Evolutionary conservation across 2,888 invertebrate genomes (phyloP), one percentile per base, ranked within the genome.

Genomic region (Cephus runcator): DNA sequence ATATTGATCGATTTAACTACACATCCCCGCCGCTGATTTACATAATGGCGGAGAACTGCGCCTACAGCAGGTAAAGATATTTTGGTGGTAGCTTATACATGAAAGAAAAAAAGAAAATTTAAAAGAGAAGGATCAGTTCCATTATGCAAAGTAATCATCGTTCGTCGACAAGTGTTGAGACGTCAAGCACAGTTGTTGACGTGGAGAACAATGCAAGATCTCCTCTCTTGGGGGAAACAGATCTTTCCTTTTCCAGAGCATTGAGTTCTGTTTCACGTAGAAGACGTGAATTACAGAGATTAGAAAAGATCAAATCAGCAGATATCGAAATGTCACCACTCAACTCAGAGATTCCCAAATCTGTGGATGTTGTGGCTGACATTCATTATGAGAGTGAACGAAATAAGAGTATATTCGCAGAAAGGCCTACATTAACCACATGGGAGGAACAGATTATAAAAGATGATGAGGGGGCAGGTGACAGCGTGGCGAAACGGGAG

Each of bases 281-380:
- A 56, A 78, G 30, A 76, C 15, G 11, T 3, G 11, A 30, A 30
- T 30, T 3, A 23, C 35, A 73, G 34, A 31, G 36, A 34, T 73
- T 4, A 15, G 34, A 12, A 79, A 82, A n/a, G 68, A 69, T 73
- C 4, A 69, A n/a, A 4, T 79, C 80, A 76, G 30, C 78, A 0
- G 80, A 82, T 3, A 75, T 81, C 0, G 83, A 83, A 35, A 68
- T 69, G 69, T 40, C 40, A 15, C 69, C 69, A 33, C 4, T 31
- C 15, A 69, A 30, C 15, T 69, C 69, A 15, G 69, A 33, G 15
- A 33, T 34, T 11, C 76, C 81, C 11, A 76, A 80, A 35, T 77
- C 84, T 12, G 34, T 88, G 73, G 84, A 87, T 35, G 86, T 89
- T 9, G 81, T 88, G 23, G 89, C 85, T 3, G 89, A 89, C 69